Conservation (phyloP, 2,888 invertebrate genomes). For the Morpho deidamia region DNA sequence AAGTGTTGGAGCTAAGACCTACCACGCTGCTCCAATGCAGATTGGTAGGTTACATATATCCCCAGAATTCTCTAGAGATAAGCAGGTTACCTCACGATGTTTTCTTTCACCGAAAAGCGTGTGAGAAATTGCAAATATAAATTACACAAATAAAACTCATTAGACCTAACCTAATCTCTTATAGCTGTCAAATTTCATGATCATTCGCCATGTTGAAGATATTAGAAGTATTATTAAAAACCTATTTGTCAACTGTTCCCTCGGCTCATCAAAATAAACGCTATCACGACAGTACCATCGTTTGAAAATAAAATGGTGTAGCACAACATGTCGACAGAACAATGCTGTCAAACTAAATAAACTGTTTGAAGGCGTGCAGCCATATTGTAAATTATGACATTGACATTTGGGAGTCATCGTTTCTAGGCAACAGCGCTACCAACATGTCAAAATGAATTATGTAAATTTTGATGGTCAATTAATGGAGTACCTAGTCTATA, state of each 20-base stretch:
- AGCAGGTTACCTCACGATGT: no score
- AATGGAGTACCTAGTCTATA: neutral
- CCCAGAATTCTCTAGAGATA: no score
- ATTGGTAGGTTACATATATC: no score
- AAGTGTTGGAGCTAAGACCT: no score
- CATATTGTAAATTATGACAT: slow-evolving; percentile 6
- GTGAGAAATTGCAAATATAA: no score
- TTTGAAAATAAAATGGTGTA: slow-evolving; percentile 16
- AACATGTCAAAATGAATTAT: slow-evolving; percentile 27
- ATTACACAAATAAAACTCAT: no score
- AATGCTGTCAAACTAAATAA: slow-evolving; percentile 35
- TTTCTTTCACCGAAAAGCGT: no score
- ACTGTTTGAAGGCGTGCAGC: slow-evolving; percentile 22
- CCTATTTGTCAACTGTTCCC: slow-evolving; percentile 5
- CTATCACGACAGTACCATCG: slow-evolving; percentile 11
- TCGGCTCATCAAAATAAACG: slow-evolving; percentile 6
- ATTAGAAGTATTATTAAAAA: slow-evolving; percentile 1
- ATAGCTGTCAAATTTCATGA: no score
- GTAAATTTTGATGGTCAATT: slow-evolving; percentile 6
- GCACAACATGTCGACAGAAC: slow-evolving; percentile 34
- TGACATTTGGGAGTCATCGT: slow-evolving; percentile 23
- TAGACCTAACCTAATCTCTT: no score
- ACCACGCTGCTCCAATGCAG: no score
- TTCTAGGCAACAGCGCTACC: slow-evolving; percentile 24
- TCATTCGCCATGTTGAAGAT: no score